phyloP scores from a whole-genome alignment of 2,797 vertebrate species.

The Heterohyrax brucei region DNA sequence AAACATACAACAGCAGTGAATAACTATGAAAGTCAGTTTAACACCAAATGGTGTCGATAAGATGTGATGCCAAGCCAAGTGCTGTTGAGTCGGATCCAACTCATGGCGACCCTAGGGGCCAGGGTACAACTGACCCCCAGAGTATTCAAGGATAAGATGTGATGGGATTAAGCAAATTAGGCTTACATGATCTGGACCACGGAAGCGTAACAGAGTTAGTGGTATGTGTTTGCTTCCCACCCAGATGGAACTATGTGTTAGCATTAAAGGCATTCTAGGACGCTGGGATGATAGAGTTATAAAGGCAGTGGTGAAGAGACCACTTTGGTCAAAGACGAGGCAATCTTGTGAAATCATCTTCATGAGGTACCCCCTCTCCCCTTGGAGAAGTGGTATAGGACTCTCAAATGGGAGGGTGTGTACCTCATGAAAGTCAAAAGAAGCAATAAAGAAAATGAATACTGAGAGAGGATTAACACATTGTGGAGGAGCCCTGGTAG shows the following conservation, averaged over 20 bases:
- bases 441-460: neutral
- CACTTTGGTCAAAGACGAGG: neutral
- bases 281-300: rapidly evolving
- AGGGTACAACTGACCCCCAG: too few relatives aligned
- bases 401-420: rapidly evolving
- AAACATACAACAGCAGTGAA: neutral
- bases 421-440: neutral
- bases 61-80: neutral
- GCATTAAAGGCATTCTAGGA: too few relatives aligned
- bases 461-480: neutral
- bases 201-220: neutral
- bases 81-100: too few relatives aligned
- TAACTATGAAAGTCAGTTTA: neutral
- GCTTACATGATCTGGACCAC: neutral
- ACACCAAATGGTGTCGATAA: neutral
- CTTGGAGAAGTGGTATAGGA: too few relatives aligned
- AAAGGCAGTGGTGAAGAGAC: neutral
- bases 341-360: neutral
- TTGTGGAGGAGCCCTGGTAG: too few relatives aligned
- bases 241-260: neutral
- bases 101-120: too few relatives aligned
- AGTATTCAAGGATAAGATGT: neutral
- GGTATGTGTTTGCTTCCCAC: neutral
- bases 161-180: neutral
- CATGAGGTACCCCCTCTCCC: too few relatives aligned